phyloP scores from a whole-genome alignment of 2,888 invertebrate species.

The Ceratothoa steindachneri region DNA sequence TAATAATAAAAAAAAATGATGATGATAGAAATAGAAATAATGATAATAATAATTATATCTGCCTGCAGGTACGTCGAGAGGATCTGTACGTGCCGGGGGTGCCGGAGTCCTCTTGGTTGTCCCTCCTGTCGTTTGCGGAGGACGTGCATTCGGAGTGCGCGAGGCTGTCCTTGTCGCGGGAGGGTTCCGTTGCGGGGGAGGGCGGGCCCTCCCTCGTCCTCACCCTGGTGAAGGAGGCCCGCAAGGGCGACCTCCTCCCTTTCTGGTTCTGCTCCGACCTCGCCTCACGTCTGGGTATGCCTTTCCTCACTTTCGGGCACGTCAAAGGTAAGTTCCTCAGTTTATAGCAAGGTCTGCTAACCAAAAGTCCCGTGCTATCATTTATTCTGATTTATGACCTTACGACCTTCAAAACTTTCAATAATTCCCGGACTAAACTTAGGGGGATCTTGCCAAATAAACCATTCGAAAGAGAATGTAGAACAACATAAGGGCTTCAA shows the following conservation, averaged over 20 bases:
- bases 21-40: background rate
- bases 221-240: constrained; percentile 55
- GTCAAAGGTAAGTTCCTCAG: constrained; percentile 72
- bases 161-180: constrained; percentile 29
- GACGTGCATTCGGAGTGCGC: constrained; percentile 47
- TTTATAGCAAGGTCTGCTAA: background rate
- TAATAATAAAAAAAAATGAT: background rate
- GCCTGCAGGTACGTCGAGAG: background rate
- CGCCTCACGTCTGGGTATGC: constrained; percentile 68
- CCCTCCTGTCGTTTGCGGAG: constrained; percentile 36
- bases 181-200: constrained; percentile 8
- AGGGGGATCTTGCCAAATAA: too few relatives aligned
- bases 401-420: too few relatives aligned
- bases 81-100: constrained; percentile 9
- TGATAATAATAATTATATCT: background rate
- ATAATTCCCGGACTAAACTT: too few relatives aligned
- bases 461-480: too few relatives aligned
- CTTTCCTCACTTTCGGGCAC: constrained; percentile 71
- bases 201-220: background rate
- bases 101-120: constrained; percentile 49
- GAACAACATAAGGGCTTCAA: too few relatives aligned
- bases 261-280: constrained; percentile 80
- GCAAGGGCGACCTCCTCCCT: constrained; percentile 65
- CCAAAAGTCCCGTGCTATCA: too few relatives aligned
- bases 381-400: too few relatives aligned